Evolutionary conservation across 2,888 invertebrate species (phyloP).

Genomic region (Brachypterus glaber): DNA sequence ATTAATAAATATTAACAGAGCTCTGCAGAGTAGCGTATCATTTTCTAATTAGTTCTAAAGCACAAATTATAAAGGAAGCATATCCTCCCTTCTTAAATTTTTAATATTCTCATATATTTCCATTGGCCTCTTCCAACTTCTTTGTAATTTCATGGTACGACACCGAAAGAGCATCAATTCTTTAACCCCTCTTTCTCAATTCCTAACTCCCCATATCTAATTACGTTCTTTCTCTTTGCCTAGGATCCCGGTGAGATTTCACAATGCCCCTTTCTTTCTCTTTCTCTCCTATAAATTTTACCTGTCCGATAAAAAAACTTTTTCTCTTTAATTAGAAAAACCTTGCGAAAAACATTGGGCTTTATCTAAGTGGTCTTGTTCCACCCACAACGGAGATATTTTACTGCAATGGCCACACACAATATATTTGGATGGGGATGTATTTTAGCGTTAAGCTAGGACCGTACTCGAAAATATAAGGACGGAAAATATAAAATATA

Average conservation of each 20-base stretch:
- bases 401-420: constrained; percentile 31
- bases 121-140: constrained; percentile 33
- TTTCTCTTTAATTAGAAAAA: constrained; percentile 28
- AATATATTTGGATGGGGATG: too few relatives aligned
- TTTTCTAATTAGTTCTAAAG: too few relatives aligned
- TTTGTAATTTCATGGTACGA: constrained; percentile 40
- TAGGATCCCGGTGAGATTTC: too few relatives aligned
- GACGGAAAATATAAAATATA: too few relatives aligned
- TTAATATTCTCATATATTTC: constrained; percentile 34
- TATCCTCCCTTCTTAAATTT: too few relatives aligned
- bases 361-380: constrained; percentile 9
- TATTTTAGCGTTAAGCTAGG: too few relatives aligned
- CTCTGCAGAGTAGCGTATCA: too few relatives aligned
- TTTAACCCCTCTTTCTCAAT: constrained; percentile 33
- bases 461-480: too few relatives aligned
- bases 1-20: too few relatives aligned
- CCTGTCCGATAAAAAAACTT: constrained; percentile 20
- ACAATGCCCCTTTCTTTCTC: constrained; percentile 6
- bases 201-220: constrained; percentile 36
- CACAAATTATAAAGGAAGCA: too few relatives aligned
- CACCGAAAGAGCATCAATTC: constrained; percentile 32
- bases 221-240: constrained; percentile 38
- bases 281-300: constrained; percentile 18
- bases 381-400: constrained; percentile 23
- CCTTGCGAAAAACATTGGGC: constrained; percentile 19